phyloP scores from a whole-genome alignment of 2,888 invertebrate genomes.

The Epinotia bilunana region DNA sequence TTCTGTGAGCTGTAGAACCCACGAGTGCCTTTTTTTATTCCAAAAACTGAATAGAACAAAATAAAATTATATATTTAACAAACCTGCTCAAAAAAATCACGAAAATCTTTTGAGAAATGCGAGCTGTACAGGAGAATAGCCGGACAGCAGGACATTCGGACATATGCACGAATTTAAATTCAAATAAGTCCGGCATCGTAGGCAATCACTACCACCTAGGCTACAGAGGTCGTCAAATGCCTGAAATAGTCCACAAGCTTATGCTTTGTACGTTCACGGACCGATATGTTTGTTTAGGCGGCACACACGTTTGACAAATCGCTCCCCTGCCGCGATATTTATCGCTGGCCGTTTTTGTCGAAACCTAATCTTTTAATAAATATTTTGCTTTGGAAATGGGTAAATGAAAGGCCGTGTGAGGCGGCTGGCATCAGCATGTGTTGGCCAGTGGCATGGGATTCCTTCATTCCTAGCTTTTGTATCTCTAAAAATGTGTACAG shows the following conservation, averaged over 20 bases:
- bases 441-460: not conserved
- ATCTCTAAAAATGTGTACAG: not conserved
- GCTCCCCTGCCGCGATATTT: slow-evolving; percentile 55
- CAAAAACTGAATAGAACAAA: no score
- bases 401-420: slow-evolving; percentile 18
- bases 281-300: slow-evolving; percentile 47
- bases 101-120: no score
- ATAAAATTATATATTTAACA: no score
- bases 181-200: no score
- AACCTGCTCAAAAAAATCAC: no score
- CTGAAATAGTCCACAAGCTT: not conserved
- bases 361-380: slow-evolving; percentile 40
- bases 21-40: no score
- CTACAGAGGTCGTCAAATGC: no score
- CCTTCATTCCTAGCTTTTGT: not conserved
- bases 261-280: slow-evolving; percentile 1
- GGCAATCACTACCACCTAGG: no score
- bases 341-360: slow-evolving; percentile 45
- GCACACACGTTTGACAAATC: slow-evolving; percentile 55
- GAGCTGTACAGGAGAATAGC: no score
- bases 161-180: no score
- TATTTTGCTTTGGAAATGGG: slow-evolving; percentile 28
- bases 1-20: no score
- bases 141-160: no score
- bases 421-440: not conserved